phyloP scores from a whole-genome alignment of 2,888 invertebrate species.

The Phyllotreta striolata region DNA sequence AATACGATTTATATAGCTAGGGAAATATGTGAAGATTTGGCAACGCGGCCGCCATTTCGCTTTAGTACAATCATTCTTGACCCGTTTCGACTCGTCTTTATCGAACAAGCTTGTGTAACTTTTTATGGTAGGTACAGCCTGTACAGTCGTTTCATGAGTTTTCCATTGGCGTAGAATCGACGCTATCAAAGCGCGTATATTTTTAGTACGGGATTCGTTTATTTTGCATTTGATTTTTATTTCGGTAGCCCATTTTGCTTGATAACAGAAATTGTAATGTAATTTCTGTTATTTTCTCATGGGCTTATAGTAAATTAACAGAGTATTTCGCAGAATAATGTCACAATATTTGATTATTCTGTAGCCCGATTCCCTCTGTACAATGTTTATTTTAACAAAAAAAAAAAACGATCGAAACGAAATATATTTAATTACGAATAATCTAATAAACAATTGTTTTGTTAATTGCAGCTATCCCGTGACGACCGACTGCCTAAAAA shows the following conservation, averaged over 20 bases:
- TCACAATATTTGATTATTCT: conserved; percentile 31
- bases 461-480: conserved; percentile 66
- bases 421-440: too few species aligned
- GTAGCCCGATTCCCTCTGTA: conserved; percentile 42
- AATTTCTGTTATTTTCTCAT: conserved; percentile 39
- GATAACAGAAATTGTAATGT: conserved; percentile 32
- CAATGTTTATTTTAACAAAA: too few species aligned
- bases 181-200: conserved; percentile 13
- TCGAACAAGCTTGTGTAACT: conserved; percentile 29
- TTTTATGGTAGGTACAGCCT: conserved; percentile 30
- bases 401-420: too few species aligned
- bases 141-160: conserved; percentile 34
- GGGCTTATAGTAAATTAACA: conserved; percentile 38
- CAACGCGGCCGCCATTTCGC: conserved; percentile 28
- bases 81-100: conserved; percentile 16
- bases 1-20: too few species aligned
- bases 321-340: conserved; percentile 40
- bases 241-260: conserved; percentile 35
- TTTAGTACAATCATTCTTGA: conserved; percentile 27
- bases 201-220: not conserved
- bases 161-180: conserved; percentile 28
- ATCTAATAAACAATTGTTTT: not conserved
- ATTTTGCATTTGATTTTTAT: not conserved
- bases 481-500: conserved; percentile 75
- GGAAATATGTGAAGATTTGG: too few species aligned